These are phyloP conservation scores for Poeciliopsis occidentalis DNA, from an alignment of 2,113 vertebrate species.

Conservation along the genomic window DNA sequence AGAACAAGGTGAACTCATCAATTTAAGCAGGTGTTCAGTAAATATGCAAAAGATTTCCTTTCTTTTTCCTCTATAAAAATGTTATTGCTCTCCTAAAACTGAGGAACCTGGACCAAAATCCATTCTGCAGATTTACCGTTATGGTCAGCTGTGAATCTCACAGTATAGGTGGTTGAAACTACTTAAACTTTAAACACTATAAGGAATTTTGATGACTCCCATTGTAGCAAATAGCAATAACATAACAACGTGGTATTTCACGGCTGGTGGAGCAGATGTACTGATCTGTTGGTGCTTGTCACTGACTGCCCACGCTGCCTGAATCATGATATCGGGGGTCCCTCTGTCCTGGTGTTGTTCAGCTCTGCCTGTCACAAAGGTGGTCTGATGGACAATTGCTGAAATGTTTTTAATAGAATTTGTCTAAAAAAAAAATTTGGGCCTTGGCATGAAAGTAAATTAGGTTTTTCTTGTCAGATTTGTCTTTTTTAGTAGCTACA, in stretches of 20 bases:
- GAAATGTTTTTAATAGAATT: not conserved
- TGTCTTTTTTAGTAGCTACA: not conserved
- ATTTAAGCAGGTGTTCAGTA: not conserved
- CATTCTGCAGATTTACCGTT: not conserved
- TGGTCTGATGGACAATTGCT: not conserved
- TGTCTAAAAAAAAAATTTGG: not conserved
- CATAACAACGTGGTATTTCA: constrained; percentile 50
- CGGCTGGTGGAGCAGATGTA: constrained; percentile 59
- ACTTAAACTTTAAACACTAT: not conserved
- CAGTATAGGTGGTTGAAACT: not conserved
- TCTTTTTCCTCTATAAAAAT: not conserved
- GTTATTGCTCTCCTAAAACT: not conserved
- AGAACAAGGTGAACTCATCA: not conserved
- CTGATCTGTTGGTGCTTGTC: constrained; percentile 57
- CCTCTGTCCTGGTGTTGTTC: constrained; percentile 51
- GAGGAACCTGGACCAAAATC: not conserved
- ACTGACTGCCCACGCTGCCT: constrained; percentile 54
- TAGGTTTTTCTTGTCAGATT: not conserved
- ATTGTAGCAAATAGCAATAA: constrained; percentile 34
- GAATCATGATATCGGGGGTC: constrained; percentile 62
- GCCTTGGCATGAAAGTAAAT: not conserved
- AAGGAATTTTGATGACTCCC: constrained; percentile 13
- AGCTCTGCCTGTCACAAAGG: not conserved
- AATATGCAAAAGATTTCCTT: not conserved
- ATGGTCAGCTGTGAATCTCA: not conserved